phyloP scores from a whole-genome alignment of 2,888 invertebrate genomes.

The Yponomeuta sedellus region DNA sequence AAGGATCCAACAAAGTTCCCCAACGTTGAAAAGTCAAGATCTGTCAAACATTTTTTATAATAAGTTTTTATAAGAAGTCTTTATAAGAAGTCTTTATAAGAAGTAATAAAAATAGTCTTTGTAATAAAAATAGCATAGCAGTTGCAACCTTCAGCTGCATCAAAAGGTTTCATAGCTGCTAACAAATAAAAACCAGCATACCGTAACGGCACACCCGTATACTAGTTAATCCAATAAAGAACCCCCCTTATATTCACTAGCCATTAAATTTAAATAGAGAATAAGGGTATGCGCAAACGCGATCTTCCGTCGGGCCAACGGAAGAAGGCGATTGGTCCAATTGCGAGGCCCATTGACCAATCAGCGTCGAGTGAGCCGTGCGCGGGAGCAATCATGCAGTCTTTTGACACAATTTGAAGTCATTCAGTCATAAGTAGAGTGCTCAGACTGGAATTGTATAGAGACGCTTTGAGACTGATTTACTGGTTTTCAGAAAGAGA shows the following conservation, averaged over 20 bases:
- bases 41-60: too few species aligned
- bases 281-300: slow-evolving; percentile 61
- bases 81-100: too few species aligned
- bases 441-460: neutral
- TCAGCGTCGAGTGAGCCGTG: slow-evolving; percentile 42
- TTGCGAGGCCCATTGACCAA: slow-evolving; percentile 68
- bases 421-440: slow-evolving; percentile 20
- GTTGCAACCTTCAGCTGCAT: neutral
- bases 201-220: slow-evolving; percentile 46
- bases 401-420: slow-evolving; percentile 22
- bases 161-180: neutral
- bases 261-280: slow-evolving; percentile 70
- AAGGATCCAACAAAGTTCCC: too few species aligned
- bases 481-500: neutral
- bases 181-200: slow-evolving; percentile 11
- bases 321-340: slow-evolving; percentile 74
- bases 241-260: slow-evolving; percentile 51
- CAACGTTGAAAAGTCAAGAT: too few species aligned
- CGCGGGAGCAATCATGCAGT: slow-evolving; percentile 12
- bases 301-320: slow-evolving; percentile 62
- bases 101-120: too few species aligned
- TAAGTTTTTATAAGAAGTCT: too few species aligned
- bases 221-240: slow-evolving; percentile 72
- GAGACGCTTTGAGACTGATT: neutral
- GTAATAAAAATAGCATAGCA: neutral